Evolutionary conservation across 1,140 invertebrate genomes (phyloP).

Genomic region (Watersipora subatra): DNA sequence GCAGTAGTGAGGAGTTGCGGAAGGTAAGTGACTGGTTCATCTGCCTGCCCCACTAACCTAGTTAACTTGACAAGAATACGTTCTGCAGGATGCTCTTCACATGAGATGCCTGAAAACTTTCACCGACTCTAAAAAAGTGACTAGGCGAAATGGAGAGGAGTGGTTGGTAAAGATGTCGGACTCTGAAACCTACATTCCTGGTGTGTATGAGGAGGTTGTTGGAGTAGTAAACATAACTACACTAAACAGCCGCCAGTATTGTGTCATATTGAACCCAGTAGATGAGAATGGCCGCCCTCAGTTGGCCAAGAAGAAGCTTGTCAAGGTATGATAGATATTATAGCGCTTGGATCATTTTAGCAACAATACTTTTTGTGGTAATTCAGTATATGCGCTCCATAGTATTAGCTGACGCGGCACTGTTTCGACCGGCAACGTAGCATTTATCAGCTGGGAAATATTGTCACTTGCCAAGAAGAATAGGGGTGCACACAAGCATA

Average conservation of each 20-base stretch:
- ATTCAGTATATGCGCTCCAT: too few relatives aligned
- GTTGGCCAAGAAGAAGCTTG: conserved; percentile 41
- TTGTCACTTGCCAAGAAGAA: too few relatives aligned
- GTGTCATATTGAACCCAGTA: conserved; percentile 43
- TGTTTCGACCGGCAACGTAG: too few relatives aligned
- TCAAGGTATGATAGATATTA: conserved; percentile 26
- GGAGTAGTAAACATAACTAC: conserved; percentile 41
- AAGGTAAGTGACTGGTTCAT: too few relatives aligned
- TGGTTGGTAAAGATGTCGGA: conserved; percentile 43
- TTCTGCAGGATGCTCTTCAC: conserved; percentile 41
- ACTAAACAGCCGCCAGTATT: conserved; percentile 43
- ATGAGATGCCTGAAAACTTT: conserved; percentile 42
- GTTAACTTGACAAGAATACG: too few relatives aligned
- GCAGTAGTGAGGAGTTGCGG: too few relatives aligned
- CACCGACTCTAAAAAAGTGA: conserved; percentile 39
- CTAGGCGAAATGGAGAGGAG: conserved; percentile 45
- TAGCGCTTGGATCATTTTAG: too few relatives aligned
- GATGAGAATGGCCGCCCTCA: conserved; percentile 41
- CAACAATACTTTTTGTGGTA: too few relatives aligned
- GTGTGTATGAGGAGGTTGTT: conserved; percentile 44
- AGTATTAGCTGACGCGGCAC: too few relatives aligned
- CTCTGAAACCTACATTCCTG: conserved; percentile 44
- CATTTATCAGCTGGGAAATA: too few relatives aligned
- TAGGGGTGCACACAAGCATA: too few relatives aligned
- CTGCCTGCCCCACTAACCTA: too few relatives aligned